phyloP scores from a whole-genome alignment of 2,797 vertebrate species.

The Oreonectes daqikongensis region DNA sequence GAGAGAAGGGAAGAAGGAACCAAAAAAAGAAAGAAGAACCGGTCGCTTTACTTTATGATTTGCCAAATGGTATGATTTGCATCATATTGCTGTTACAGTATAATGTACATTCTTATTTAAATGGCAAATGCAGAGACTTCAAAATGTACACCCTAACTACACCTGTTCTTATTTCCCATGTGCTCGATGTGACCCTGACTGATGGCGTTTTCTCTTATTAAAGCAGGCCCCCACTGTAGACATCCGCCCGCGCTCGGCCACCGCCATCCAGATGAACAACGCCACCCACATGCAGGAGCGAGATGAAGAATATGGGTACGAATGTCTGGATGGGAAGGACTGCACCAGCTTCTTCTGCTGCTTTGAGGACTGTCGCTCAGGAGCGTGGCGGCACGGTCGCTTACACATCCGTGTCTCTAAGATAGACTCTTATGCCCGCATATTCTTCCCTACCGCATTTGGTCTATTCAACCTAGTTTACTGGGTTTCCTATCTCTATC shows the following conservation, averaged over 20 bases:
- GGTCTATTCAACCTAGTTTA: slow-evolving; percentile 98
- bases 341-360: slow-evolving; percentile 99
- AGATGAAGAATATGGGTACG: slow-evolving; percentile 97
- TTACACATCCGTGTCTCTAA: slow-evolving; percentile 97
- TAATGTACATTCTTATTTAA: slow-evolving; percentile 50
- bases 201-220: slow-evolving; percentile 63
- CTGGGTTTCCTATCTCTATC: slow-evolving; percentile 98
- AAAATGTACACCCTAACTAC: not conserved
- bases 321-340: slow-evolving; percentile 98
- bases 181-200: slow-evolving; percentile 46
- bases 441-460: slow-evolving; percentile 98
- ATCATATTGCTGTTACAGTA: slow-evolving; percentile 51
- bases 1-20: not conserved
- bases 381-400: slow-evolving; percentile 95
- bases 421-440: slow-evolving; percentile 98
- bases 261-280: slow-evolving; percentile 99
- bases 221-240: slow-evolving; percentile 96
- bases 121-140: slow-evolving; percentile 37
- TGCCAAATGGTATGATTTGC: slow-evolving; percentile 63
- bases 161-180: not conserved
- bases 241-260: slow-evolving; percentile 95
- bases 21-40: not conserved
- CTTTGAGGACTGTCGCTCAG: slow-evolving; percentile 97
- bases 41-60: slow-evolving; percentile 41
- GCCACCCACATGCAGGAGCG: slow-evolving; percentile 96